Base-by-base conservation (phyloP, 2,113 vertebrate genomes). In the Tinamus guttatus region DNA sequence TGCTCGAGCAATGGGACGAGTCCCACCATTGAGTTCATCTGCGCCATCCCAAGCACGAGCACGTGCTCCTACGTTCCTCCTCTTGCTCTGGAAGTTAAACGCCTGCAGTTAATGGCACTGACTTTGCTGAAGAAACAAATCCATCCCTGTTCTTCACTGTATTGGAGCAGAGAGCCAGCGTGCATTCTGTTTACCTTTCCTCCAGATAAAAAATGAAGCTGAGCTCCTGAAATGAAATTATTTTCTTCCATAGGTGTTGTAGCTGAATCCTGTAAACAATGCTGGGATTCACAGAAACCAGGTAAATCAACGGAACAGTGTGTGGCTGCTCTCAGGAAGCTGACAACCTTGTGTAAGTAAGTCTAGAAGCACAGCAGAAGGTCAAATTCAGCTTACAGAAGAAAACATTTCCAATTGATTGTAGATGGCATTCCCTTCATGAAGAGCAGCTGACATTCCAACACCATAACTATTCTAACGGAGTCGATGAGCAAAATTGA, bases 341-440 rank as follows among this genome's bases (percentile, higher is more conserved):
- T 81, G 88, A 89, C 81, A 88, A 59, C 63, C 24, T 4, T 38
- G 3, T 58, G 3, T 69, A 65, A 81, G 3, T 69, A 62, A 81
- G 43, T 70, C 83, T 63, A 36, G 80, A 84, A 78, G 38, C 32
- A 56, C 56, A 75, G 7, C 45, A 64, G 64, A 74, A 93, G 85
- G 60, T 86, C 64, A 74, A 74, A 47, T 86, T 95, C 69, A 75
- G 52, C 73, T 96, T 59, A 40, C 7, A 40, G 54, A 92, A 88
- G 54, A 88, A 77, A 77, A 58, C 13, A 41, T 80, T 93, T 90
- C 36, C 45, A 84, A 71, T 78, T 89, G 85, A 74, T 94, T 94
- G 67, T 70, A 83, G 68, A 36, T 74, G 54, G 36, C 62, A 67
- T 80, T 96, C 93, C 63, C 36, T 91, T n/a, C 40, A 36, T 69